phyloP scores from a whole-genome alignment of 1,140 invertebrate genomes.

The Trichomalopsis sarcophagae region DNA sequence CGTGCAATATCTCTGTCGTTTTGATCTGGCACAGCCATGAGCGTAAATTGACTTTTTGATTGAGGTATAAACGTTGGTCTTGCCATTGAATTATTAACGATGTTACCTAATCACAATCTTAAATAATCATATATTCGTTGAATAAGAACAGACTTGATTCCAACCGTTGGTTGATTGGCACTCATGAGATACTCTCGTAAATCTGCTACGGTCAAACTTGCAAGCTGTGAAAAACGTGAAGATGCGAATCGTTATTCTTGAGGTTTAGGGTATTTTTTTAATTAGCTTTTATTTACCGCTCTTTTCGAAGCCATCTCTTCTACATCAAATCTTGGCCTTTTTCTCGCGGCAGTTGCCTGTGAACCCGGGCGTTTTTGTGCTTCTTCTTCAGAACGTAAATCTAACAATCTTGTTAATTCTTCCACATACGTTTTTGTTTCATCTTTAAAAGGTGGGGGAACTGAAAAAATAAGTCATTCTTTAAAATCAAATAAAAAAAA shows the following conservation, averaged over 20 bases:
- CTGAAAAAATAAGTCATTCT: background rate
- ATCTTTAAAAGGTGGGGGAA: background rate
- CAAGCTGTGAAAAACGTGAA: slow-evolving; percentile 33
- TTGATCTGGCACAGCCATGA: background rate
- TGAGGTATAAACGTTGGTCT: background rate
- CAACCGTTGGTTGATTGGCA: background rate
- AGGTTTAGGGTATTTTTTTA: background rate
- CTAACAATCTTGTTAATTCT: background rate
- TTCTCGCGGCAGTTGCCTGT: background rate
- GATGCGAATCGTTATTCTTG: background rate
- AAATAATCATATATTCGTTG: slow-evolving; percentile 29
- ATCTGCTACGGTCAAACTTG: slow-evolving; percentile 19
- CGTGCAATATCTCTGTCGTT: background rate
- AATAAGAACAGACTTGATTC: slow-evolving; percentile 30
- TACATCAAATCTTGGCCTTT: slow-evolving; percentile 17
- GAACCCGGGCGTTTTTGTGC: background rate
- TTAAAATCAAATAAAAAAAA: background rate
- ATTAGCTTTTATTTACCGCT: slow-evolving; percentile 7
- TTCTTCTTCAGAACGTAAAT: background rate
- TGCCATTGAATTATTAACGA: background rate
- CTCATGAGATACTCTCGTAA: slow-evolving; percentile 19
- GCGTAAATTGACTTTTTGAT: too few relatives aligned
- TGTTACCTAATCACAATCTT: background rate
- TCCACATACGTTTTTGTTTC: background rate
- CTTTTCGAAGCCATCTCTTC: background rate